Conservation (phyloP, 2,888 invertebrate species). For the Timandra comae region DNA sequence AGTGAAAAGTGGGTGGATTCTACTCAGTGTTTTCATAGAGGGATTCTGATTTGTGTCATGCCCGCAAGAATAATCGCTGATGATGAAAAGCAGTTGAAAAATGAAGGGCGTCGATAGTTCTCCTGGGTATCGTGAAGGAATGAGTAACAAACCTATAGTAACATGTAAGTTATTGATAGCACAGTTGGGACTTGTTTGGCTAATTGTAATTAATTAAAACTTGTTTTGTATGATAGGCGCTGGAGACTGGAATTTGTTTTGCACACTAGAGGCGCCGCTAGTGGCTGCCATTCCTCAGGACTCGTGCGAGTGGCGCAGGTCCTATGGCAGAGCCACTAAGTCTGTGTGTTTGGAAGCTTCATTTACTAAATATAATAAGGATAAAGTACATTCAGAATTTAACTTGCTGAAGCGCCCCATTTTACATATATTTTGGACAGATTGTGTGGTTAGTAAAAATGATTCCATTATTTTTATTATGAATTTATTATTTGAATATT, state of each 20-base stretch:
- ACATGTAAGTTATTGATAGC: slow-evolving; percentile 78
- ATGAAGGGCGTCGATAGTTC: slow-evolving; percentile 78
- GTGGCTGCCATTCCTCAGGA: slow-evolving; percentile 90
- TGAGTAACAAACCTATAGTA: slow-evolving; percentile 83
- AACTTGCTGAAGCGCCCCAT: slow-evolving; percentile 91
- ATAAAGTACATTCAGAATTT: slow-evolving; percentile 84
- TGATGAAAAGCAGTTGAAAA: slow-evolving; percentile 61
- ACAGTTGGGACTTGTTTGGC: too few species aligned
- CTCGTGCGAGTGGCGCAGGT: slow-evolving; percentile 93
- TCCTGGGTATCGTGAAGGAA: slow-evolving; percentile 69
- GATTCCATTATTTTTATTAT: slow-evolving; percentile 3
- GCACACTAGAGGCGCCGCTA: slow-evolving; percentile 86
- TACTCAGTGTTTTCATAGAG: slow-evolving; percentile 27
- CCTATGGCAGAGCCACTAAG: slow-evolving; percentile 90
- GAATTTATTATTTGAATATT: background rate
- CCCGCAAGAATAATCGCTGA: slow-evolving; percentile 54
- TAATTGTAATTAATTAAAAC: too few species aligned
- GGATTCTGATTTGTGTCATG: slow-evolving; percentile 61
- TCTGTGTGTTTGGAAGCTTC: slow-evolving; percentile 89
- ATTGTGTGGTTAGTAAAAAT: slow-evolving; percentile 87
- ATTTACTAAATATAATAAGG: slow-evolving; percentile 87
- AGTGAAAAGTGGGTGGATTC: slow-evolving; percentile 64
- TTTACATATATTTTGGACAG: slow-evolving; percentile 96
- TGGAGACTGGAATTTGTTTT: slow-evolving; percentile 90
- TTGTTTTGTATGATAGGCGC: slow-evolving; percentile 74